Conservation (phyloP, 2,797 vertebrate genomes). For the Selene dorsalis region DNA sequence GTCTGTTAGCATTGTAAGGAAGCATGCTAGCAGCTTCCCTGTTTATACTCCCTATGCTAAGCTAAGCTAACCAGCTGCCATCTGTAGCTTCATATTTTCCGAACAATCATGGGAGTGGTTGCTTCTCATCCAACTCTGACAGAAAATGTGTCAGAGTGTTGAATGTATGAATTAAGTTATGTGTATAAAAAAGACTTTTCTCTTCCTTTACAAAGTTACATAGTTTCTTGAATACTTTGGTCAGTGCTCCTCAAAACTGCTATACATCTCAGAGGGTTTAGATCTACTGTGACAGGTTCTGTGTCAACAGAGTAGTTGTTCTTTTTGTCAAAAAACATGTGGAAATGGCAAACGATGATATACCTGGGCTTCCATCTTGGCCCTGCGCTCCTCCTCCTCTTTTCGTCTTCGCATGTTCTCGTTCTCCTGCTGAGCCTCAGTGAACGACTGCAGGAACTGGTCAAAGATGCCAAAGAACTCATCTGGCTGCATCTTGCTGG, state of each 20-base stretch:
- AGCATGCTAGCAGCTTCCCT: background rate
- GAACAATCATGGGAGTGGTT: too few species aligned
- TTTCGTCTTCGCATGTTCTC: conserved; percentile 96
- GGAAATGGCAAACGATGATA: background rate
- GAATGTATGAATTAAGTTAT: background rate
- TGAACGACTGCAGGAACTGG: conserved; percentile 96
- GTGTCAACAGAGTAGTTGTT: background rate
- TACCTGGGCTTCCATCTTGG: conserved; percentile 97
- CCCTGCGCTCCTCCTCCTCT: conserved; percentile 95
- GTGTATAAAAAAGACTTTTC: background rate
- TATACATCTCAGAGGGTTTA: background rate
- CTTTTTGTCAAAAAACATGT: background rate
- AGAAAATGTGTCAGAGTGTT: too few species aligned
- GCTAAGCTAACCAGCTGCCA: too few species aligned
- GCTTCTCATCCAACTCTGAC: too few species aligned
- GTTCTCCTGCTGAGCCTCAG: conserved; percentile 96
- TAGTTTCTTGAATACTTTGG: background rate
- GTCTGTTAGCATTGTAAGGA: background rate
- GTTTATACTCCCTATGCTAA: background rate
- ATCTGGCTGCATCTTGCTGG: conserved; percentile 93
- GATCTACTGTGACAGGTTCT: background rate
- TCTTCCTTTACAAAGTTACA: background rate
- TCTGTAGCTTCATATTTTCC: too few species aligned
- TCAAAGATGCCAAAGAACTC: conserved; percentile 99
- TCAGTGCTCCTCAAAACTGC: background rate